Percentiles rank a stretch among this genome's conserved stretches.
phyloP scores from a whole-genome alignment of 2,888 invertebrate genomes.

The Lasioglossum pauxillum region DNA sequence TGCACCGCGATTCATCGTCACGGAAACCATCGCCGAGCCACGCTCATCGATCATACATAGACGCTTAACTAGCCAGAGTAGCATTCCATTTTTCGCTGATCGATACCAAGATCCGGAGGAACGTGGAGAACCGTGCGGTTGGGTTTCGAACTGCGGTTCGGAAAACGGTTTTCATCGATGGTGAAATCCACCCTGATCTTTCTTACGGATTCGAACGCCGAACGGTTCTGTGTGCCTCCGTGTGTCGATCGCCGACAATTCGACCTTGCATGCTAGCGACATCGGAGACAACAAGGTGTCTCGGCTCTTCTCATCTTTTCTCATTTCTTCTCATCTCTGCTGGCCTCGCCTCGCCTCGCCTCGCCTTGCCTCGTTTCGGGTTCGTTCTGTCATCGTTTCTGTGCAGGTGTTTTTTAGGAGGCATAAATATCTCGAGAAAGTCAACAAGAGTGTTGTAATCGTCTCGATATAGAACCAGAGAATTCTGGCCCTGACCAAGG shows the following conservation, averaged over 20 bases:
- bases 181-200: background rate
- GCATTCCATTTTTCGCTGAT: conserved; percentile 18
- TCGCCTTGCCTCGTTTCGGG: background rate
- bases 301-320: background rate
- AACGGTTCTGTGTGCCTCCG: background rate
- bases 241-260: background rate
- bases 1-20: background rate
- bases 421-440: background rate
- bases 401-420: background rate
- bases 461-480: conserved; percentile 17
- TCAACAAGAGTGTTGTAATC: conserved; percentile 42
- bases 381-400: background rate
- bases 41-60: conserved; percentile 20
- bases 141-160: background rate
- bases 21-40: conserved; percentile 7
- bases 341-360: background rate
- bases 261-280: background rate
- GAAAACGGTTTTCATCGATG: background rate
- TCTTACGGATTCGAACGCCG: background rate
- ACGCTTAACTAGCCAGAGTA: conserved; percentile 6
- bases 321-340: background rate
- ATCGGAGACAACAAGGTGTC: background rate
- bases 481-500: conserved; percentile 46
- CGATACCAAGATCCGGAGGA: background rate
- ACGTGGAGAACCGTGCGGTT: background rate